Evolutionary conservation across 2,888 invertebrate species (phyloP), one percentile per base, ranked within the genome.

Genomic region (Drosophila tanythrix): DNA sequence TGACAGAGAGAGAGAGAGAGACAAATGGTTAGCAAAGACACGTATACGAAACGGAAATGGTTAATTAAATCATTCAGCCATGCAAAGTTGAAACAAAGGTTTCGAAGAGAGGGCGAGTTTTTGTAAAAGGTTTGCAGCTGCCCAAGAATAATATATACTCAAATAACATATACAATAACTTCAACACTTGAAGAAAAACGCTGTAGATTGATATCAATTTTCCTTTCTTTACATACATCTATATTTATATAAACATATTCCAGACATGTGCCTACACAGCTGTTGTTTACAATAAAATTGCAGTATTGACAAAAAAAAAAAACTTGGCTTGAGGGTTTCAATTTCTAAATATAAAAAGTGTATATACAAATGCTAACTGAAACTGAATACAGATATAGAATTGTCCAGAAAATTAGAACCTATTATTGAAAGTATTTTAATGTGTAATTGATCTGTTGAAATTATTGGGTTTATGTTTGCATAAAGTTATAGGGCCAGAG

Each of bases 31-130:
- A 50, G 15, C 2, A 29, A 55, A 35, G 27, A 18, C 29, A 35
- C 13, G 25, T 7, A 35, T 13, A 51, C 33, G 15, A 60, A 38
- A 36, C 52, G 56, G 46, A 65, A 65, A 21, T 65, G 59, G 18
- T 58, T 67, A 74, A 57, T 66, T 11, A 57, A 66, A 21, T 40
- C 51, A 48, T 10, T 73, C 56, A 73, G 36, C 36, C 74, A 43
- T 57, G 52, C 27, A 31, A 29, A 21, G n/a, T 21, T 35, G 21
- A 29, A n/a, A 33, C 18, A 38, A 38, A 11, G 29, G 18, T 15
- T 27, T 18, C 18, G 18, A 27, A 10, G 1, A 50, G 18, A 18
- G 25, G 25, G 46, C 43, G 43, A 11, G 11, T 46, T 50, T 18
- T 27, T 27, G 21, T 21, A 7, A 46, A 21, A 3, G 21, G 13